phyloP scores from a whole-genome alignment of 2,888 invertebrate species.

The Pomacea canaliculata region DNA sequence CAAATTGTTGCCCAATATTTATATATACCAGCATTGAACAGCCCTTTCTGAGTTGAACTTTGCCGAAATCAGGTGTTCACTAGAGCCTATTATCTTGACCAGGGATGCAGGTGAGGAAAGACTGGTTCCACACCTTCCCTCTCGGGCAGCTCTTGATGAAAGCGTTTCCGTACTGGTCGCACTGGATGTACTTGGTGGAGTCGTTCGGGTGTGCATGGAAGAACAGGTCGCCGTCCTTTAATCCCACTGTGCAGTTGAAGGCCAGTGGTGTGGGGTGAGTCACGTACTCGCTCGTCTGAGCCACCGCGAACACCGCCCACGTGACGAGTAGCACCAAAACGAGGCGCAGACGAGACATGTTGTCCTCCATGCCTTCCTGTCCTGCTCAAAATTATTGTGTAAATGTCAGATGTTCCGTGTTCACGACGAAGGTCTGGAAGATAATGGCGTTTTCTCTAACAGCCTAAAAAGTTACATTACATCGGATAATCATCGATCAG shows the following conservation, averaged over 20 bases:
- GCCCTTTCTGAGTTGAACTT: too few species aligned
- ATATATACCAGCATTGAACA: too few species aligned
- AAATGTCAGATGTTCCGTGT: too few species aligned
- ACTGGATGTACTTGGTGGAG: conserved; percentile 49
- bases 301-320: conserved; percentile 1
- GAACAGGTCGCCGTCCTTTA: conserved; percentile 32
- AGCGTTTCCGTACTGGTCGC: conserved; percentile 51
- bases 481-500: too few species aligned
- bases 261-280: background rate
- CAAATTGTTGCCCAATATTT: too few species aligned
- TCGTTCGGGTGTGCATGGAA: conserved; percentile 46
- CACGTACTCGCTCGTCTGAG: background rate
- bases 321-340: background rate
- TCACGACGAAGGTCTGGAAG: too few species aligned
- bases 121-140: conserved; percentile 46
- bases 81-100: background rate
- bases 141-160: conserved; percentile 42
- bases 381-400: too few species aligned
- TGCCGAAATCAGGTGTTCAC: too few species aligned
- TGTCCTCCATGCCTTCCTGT: background rate
- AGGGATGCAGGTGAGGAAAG: conserved; percentile 11
- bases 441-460: too few species aligned
- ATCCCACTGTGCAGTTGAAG: background rate
- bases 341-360: background rate
- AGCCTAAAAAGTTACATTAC: too few species aligned